Evolutionary conservation across 2,888 invertebrate species (phyloP), one percentile per base, ranked within the genome.

Genomic region (Tenthredo mesomela): DNA sequence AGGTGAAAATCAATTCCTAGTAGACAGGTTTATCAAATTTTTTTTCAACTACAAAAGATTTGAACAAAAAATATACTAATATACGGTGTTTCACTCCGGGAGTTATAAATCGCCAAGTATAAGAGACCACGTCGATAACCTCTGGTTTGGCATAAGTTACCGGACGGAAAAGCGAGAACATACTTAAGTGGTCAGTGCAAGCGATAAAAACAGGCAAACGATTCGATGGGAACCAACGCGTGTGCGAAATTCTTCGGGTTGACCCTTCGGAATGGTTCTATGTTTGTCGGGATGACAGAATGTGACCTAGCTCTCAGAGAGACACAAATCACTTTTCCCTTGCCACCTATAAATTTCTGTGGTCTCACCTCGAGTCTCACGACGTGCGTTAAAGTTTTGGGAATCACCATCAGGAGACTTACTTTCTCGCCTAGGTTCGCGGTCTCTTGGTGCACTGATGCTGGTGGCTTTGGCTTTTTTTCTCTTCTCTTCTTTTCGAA

Each of bases 281-380:
- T 65, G 70, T 82, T 58, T 61, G 80, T 25, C 25, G 80, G 65
- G 40, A 37, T 77, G 29, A 58, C 33, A 21, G 80, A 12, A 61
- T 58, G 82, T n/a, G 65, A 82, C 82, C 67, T 29, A 67, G 47
- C 82, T 82, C 82, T 82, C 70, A 67, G 82, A 70, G 29, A 65
- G 67, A 70, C 82, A 82, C 82, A 82, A 82, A 82, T 70, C 82
- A 82, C 82, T 82, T 67, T 67, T 82, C 82, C 82, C 82, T 50
- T 67, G 82, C 47, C 82, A 67, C 67, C 82, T 70, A 82, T 82
- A 82, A 82, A 82, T 82, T 80, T 33, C 18, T 82, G 15, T 40
- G 67, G 82, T n/a, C 82, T 67, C 47, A 21, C 43, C 43, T 40
- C 82, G 37, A 15, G 67, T 43, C 67, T 67, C 67, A 29, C 82